These are phyloP conservation scores for Holacanthella duospinosa DNA, from an alignment of 2,888 invertebrate genomes.

Conservation along the genomic window DNA sequence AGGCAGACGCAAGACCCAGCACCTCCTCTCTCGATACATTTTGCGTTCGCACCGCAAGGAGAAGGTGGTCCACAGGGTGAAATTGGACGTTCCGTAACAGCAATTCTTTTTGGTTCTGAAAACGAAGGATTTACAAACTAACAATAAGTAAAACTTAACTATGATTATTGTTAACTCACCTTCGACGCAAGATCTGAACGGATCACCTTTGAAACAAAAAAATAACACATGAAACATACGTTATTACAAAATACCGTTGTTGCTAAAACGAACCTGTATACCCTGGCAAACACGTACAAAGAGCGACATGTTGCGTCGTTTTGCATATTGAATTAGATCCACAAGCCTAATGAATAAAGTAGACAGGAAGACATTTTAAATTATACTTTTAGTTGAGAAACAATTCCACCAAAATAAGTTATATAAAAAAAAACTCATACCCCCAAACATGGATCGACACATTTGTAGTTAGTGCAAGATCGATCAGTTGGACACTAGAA, in stretches of 20 bases:
- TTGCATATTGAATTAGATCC: slow-evolving; percentile 52
- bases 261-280: slow-evolving; percentile 18
- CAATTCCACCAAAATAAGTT: background rate
- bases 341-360: slow-evolving; percentile 41
- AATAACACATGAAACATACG: background rate
- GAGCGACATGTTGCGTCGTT: slow-evolving; percentile 49
- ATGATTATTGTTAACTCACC: background rate
- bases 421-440: background rate
- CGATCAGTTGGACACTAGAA: slow-evolving; percentile 35
- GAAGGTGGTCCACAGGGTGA: background rate
- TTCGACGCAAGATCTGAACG: background rate
- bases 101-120: background rate
- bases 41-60: slow-evolving; percentile 1
- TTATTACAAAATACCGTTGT: background rate
- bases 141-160: too few relatives aligned
- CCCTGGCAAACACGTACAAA: slow-evolving; percentile 57
- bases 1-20: slow-evolving; percentile 57
- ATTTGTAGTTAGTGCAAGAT: slow-evolving; percentile 41
- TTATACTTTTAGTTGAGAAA: too few relatives aligned
- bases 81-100: background rate
- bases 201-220: background rate
- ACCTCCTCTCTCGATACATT: slow-evolving; percentile 64
- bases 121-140: too few relatives aligned
- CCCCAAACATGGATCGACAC: slow-evolving; percentile 38
- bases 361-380: background rate